These are phyloP conservation scores for Girardinichthys multiradiatus DNA, from an alignment of 2,113 vertebrate genomes.

Conservation along the genomic window DNA sequence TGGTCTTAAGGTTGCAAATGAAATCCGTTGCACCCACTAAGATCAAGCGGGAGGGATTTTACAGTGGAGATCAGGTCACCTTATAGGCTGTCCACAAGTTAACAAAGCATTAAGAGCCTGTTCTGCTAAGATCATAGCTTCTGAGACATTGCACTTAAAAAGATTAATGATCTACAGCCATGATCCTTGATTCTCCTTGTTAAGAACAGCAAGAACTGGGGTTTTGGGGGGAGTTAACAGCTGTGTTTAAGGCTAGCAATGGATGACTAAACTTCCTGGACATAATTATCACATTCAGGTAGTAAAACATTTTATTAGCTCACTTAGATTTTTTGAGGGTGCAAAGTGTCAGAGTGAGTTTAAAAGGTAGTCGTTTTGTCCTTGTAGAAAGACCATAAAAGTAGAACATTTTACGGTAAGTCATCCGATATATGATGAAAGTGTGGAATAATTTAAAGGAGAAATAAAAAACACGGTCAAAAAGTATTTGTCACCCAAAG, in stretches of 20 bases:
- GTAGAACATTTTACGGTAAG: background rate
- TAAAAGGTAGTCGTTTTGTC: constrained; percentile 2
- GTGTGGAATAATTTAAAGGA: background rate
- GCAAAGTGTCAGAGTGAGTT: background rate
- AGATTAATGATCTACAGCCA: constrained; percentile 37
- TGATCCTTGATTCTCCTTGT: constrained; percentile 38
- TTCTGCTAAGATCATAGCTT: constrained; percentile 12
- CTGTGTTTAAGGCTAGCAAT: constrained; percentile 34
- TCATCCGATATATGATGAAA: background rate
- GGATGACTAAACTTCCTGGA: constrained; percentile 48
- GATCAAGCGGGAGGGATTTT: constrained; percentile 33
- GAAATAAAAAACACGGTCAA: background rate
- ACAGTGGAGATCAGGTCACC: constrained; percentile 26
- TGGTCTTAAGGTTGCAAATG: constrained; percentile 23
- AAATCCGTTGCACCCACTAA: constrained; percentile 34
- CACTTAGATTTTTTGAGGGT: constrained; percentile 1
- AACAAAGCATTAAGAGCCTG: constrained; percentile 13
- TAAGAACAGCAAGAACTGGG: constrained; percentile 46
- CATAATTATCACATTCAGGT: constrained; percentile 53
- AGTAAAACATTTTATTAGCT: constrained; percentile 16
- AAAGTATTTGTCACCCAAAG: background rate
- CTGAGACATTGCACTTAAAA: constrained; percentile 12
- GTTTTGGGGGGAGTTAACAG: constrained; percentile 39
- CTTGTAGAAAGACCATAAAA: background rate
- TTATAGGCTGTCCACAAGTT: constrained; percentile 1